These are phyloP conservation scores for Eilema caniola DNA, from an alignment of 2,888 invertebrate genomes.

Conservation along the genomic window DNA sequence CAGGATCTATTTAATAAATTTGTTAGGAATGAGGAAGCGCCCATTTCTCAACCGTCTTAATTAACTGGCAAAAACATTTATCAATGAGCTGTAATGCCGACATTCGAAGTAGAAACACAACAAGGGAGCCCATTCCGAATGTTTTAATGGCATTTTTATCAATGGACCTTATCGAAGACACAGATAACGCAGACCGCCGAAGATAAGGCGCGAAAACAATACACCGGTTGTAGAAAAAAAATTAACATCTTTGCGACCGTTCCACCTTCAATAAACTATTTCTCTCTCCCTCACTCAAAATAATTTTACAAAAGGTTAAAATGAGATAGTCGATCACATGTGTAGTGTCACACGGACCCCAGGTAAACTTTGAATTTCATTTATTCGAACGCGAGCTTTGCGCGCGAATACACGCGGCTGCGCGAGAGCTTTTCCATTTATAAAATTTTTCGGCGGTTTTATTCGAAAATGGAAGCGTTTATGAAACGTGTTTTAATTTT, in stretches of 20 bases:
- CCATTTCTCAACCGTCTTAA: constrained; percentile 37
- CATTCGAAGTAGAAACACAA: constrained; percentile 23
- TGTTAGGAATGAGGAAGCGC: neutral
- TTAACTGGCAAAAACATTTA: constrained; percentile 32
- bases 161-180: constrained; percentile 68
- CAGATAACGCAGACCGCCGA: constrained; percentile 68
- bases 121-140: constrained; percentile 47
- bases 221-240: constrained; percentile 69
- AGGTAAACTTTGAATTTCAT: constrained; percentile 74
- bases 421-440: constrained; percentile 56
- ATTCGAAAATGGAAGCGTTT: constrained; percentile 55
- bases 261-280: constrained; percentile 72
- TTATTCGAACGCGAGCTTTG: constrained; percentile 83
- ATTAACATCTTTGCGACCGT: constrained; percentile 68
- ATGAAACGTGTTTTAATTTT: constrained; percentile 42
- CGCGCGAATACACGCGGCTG: constrained; percentile 81
- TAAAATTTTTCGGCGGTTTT: constrained; percentile 50
- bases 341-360: constrained; percentile 76
- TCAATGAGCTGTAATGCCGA: constrained; percentile 34
- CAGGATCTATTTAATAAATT: neutral
- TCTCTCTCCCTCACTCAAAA: constrained; percentile 51
- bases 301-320: constrained; percentile 40
- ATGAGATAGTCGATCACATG: constrained; percentile 63
- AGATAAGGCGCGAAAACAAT: constrained; percentile 82
- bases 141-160: constrained; percentile 65